A percentile compares a stretch with the other conserved stretches of the same genome.
phyloP scores from a whole-genome alignment of 1,140 invertebrate genomes.

The Nebria ingens region DNA sequence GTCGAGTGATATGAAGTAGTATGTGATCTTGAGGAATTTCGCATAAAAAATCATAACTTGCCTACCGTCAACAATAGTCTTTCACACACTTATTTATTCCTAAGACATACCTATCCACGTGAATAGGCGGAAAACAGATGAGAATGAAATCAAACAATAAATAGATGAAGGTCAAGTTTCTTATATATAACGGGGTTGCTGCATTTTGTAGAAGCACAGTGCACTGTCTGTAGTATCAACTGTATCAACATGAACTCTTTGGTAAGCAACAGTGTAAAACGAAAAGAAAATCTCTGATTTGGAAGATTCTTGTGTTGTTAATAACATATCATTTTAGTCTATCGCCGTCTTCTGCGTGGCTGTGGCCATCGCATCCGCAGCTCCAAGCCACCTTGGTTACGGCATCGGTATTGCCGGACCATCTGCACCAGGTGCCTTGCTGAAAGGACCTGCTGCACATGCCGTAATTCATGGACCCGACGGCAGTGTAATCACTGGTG shows the following conservation, averaged over 20 bases:
- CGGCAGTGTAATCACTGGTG: slow-evolving; percentile 22
- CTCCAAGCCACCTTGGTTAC: slow-evolving; percentile 19
- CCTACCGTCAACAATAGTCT: neutral
- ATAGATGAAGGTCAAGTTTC: neutral
- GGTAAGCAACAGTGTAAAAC: slow-evolving; percentile 22
- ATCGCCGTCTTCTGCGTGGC: slow-evolving; percentile 22
- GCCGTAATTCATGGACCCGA: slow-evolving; percentile 23
- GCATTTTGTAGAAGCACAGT: neutral
- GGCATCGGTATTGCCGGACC: slow-evolving; percentile 26
- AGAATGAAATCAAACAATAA: neutral
- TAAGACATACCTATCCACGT: neutral
- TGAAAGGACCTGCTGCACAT: slow-evolving; percentile 22
- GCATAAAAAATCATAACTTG: neutral
- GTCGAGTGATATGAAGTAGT: neutral
- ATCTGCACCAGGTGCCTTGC: slow-evolving; percentile 22
- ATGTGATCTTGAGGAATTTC: neutral
- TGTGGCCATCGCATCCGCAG: slow-evolving; percentile 22
- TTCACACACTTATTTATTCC: neutral
- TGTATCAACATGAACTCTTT: slow-evolving; percentile 23
- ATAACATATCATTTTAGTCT: neutral
- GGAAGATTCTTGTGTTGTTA: neutral
- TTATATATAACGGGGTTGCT: neutral
- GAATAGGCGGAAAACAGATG: neutral
- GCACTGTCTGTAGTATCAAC: neutral
- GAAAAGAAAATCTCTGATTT: neutral